Conservation (phyloP, 2,113 vertebrate genomes). For the Sinocyclocheilus anshuiensis region DNA sequence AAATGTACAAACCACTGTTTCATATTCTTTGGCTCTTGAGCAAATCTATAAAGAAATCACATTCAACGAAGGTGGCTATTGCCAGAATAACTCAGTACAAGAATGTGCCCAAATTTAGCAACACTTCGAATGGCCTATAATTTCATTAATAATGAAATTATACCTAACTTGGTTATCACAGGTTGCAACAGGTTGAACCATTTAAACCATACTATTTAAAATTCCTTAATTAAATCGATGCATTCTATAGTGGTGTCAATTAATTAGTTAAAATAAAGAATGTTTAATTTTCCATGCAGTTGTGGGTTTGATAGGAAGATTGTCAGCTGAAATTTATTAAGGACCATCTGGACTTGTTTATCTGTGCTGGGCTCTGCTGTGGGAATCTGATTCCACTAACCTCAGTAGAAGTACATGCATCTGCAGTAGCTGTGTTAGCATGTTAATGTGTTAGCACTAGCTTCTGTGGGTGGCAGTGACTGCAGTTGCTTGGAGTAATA, state of each 20-base stretch:
- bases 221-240: background rate
- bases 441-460: constrained; percentile 17
- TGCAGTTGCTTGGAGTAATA: constrained; percentile 68
- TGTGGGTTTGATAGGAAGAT: background rate
- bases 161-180: too few species aligned
- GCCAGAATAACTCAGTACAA: background rate
- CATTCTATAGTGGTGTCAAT: background rate
- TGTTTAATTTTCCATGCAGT: background rate
- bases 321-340: background rate
- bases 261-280: background rate
- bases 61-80: background rate
- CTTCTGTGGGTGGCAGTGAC: constrained; percentile 66
- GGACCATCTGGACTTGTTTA: background rate
- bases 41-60: background rate
- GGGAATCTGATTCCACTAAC: too few species aligned
- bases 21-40: background rate
- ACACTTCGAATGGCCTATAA: background rate
- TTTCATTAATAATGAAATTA: too few species aligned
- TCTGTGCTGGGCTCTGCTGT: background rate
- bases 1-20: background rate
- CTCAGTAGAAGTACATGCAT: background rate
- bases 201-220: background rate
- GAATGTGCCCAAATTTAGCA: background rate
- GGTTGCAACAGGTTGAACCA: background rate
- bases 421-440: background rate